Conservation (phyloP, 2,113 vertebrate genomes). For the Lates calcarifer region DNA sequence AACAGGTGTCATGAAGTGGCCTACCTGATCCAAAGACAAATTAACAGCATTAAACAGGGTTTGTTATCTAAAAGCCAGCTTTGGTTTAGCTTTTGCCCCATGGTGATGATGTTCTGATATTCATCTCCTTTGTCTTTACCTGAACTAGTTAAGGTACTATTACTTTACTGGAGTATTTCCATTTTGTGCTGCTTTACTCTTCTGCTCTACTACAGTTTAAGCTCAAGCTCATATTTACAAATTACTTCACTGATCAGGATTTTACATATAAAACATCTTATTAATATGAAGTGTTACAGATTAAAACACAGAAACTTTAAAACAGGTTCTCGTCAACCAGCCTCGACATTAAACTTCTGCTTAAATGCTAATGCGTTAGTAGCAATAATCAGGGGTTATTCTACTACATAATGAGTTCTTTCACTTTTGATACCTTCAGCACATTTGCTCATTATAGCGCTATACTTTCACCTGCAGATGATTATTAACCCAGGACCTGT, state of each 20-base stretch:
- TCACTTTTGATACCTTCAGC: not conserved
- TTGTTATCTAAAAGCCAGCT: too few relatives aligned
- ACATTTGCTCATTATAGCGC: not conserved
- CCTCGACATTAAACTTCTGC: too few relatives aligned
- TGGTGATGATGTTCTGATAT: not conserved
- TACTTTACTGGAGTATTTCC: not conserved
- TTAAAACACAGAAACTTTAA: too few relatives aligned
- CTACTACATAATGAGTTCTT: not conserved
- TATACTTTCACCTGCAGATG: not conserved
- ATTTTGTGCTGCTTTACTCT: not conserved
- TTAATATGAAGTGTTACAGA: too few relatives aligned
- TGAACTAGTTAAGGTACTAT: not conserved
- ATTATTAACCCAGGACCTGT: not conserved
- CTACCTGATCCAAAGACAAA: conserved; percentile 6
- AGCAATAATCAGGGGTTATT: not conserved
- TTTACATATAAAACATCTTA: too few relatives aligned
- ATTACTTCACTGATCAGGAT: too few relatives aligned
- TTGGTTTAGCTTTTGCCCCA: not conserved
- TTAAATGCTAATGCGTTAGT: too few relatives aligned
- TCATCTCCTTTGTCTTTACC: not conserved
- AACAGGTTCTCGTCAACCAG: too few relatives aligned
- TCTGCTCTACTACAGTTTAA: not conserved
- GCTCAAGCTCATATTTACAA: too few relatives aligned
- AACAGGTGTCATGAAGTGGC: conserved; percentile 53
- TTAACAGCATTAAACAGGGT: not conserved